Percentiles rank a stretch among this genome's conserved stretches.
Evolutionary conservation across 2,888 invertebrate genomes (phyloP).

Genomic region (Atrina japonica): DNA sequence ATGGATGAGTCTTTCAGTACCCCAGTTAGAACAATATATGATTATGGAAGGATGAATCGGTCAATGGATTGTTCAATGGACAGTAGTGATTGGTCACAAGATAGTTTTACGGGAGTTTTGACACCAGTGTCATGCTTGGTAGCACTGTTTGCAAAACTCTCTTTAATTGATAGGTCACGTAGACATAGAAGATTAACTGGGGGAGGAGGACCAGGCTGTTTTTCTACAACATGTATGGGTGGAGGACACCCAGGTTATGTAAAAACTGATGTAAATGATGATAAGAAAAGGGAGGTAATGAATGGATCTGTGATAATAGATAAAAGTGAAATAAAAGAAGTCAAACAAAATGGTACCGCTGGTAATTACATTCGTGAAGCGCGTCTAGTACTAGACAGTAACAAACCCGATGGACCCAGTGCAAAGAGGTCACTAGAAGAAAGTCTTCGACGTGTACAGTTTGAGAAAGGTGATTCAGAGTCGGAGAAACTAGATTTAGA

Average conservation of each 20-base stretch:
- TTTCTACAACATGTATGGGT: constrained; percentile 32
- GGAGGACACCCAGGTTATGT: constrained; percentile 32
- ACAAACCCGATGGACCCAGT: background rate
- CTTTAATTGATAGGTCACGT: constrained; percentile 52
- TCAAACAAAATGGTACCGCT: background rate
- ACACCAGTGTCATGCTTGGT: constrained; percentile 58
- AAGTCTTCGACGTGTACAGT: background rate
- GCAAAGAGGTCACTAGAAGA: background rate
- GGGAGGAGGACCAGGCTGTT: constrained; percentile 11
- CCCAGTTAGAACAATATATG: constrained; percentile 33
- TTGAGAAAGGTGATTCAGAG: background rate
- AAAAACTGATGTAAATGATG: constrained; percentile 6
- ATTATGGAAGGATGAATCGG: constrained; percentile 37
- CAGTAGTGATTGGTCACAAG: constrained; percentile 38
- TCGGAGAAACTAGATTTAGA: background rate
- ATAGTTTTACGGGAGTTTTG: constrained; percentile 39
- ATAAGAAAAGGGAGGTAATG: background rate
- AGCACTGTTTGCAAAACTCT: constrained; percentile 51
- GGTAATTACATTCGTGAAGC: constrained; percentile 20
- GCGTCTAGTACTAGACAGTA: constrained; percentile 2
- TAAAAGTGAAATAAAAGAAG: background rate
- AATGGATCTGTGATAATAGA: constrained; percentile 6
- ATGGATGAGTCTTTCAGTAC: constrained; percentile 31
- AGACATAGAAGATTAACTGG: constrained; percentile 22
- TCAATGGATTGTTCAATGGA: constrained; percentile 43